phyloP scores from a whole-genome alignment of 2,113 vertebrate genomes.

The Thryonomys swinderianus region DNA sequence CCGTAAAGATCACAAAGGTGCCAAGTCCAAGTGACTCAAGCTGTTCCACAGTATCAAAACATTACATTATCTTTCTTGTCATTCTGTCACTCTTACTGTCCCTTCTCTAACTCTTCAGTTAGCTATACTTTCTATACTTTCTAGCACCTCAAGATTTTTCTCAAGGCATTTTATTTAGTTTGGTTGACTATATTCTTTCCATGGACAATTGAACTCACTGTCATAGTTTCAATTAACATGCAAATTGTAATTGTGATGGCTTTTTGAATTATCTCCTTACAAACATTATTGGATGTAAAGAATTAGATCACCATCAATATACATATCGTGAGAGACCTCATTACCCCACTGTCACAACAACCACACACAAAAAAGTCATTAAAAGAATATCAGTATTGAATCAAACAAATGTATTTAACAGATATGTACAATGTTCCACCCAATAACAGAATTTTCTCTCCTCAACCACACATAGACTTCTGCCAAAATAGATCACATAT shows the following conservation, averaged over 20 bases:
- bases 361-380: background rate
- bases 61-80: background rate
- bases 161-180: background rate
- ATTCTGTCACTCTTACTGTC: background rate
- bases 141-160: background rate
- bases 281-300: background rate
- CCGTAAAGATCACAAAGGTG: background rate
- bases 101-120: slow-evolving; percentile 23
- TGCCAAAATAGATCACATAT: background rate
- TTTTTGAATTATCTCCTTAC: background rate
- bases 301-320: background rate
- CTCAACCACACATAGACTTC: background rate
- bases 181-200: background rate
- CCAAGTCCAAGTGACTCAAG: slow-evolving; percentile 21
- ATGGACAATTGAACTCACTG: background rate
- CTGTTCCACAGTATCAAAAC: slow-evolving; percentile 4
- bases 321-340: background rate
- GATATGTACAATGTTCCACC: background rate
- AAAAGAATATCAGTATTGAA: background rate
- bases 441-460: background rate
- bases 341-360: background rate
- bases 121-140: background rate
- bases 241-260: background rate
- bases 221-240: background rate
- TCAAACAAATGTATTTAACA: background rate